Percentiles rank a stretch among this genome's conserved stretches.
phyloP scores from a whole-genome alignment of 2,888 invertebrate genomes.

The Bedellia somnulentella region DNA sequence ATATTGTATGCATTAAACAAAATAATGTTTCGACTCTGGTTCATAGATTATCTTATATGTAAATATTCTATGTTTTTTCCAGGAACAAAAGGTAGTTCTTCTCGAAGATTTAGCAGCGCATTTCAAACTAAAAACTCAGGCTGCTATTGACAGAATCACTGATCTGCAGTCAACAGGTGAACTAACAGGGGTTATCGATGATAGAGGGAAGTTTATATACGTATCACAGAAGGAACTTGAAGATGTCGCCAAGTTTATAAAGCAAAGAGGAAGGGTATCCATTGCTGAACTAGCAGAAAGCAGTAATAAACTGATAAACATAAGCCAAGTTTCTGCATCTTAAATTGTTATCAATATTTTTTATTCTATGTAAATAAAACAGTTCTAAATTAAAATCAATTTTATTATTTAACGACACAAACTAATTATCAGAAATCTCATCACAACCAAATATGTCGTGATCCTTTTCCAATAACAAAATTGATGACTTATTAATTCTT shows the following conservation, averaged over 20 bases:
- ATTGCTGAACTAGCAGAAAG: conserved; percentile 92
- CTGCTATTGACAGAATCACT: conserved; percentile 83
- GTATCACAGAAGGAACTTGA: conserved; percentile 89
- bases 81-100: conserved; percentile 87
- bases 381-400: too few relatives aligned
- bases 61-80: conserved; percentile 19
- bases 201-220: conserved; percentile 98
- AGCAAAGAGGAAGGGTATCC: conserved; percentile 91
- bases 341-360: conserved; percentile 16
- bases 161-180: conserved; percentile 79
- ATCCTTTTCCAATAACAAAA: conserved; percentile 73
- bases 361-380: too few relatives aligned
- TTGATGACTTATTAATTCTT: conserved; percentile 77
- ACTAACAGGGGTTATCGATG: conserved; percentile 96
- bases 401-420: too few relatives aligned
- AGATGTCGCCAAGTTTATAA: conserved; percentile 93
- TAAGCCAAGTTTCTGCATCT: conserved; percentile 60
- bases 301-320: conserved; percentile 88
- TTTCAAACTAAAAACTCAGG: conserved; percentile 90
- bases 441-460: conserved; percentile 70
- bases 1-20: too few relatives aligned
- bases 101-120: conserved; percentile 91
- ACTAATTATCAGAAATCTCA: too few relatives aligned
- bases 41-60: too few relatives aligned
- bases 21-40: too few relatives aligned